phyloP scores from a whole-genome alignment of 2,888 invertebrate species.

The Chrysopilus asiliformis region DNA sequence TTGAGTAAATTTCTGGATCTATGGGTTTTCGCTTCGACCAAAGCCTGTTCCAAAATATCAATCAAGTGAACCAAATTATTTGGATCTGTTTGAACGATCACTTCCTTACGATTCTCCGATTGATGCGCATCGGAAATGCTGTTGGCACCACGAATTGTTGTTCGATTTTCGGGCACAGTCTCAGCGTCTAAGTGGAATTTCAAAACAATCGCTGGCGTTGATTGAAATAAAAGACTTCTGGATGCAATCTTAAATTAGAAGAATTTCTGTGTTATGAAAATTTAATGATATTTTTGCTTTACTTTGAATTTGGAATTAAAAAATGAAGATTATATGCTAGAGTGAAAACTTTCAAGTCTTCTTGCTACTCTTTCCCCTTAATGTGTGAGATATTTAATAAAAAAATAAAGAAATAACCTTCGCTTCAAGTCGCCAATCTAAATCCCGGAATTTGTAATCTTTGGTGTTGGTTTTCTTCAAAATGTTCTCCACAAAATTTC shows the following conservation, averaged over 20 bases:
- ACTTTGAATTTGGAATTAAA: too few relatives aligned
- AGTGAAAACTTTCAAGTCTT: too few relatives aligned
- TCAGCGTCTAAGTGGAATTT: conserved; percentile 40
- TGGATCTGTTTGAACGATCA: conserved; percentile 45
- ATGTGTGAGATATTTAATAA: not conserved
- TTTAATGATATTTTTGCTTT: too few relatives aligned
- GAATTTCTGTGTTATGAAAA: not conserved
- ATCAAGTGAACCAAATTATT: conserved; percentile 48
- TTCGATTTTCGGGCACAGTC: conserved; percentile 30
- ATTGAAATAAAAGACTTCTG: conserved; percentile 43
- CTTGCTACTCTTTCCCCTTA: not conserved
- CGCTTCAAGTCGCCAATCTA: conserved; percentile 55
- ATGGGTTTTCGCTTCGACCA: conserved; percentile 46
- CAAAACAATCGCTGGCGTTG: conserved; percentile 44
- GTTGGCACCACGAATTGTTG: conserved; percentile 17
- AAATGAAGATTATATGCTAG: too few relatives aligned
- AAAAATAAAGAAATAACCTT: conserved; percentile 31
- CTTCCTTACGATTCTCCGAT: conserved; percentile 30
- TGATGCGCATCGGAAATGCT: not conserved
- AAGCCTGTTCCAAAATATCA: conserved; percentile 46
- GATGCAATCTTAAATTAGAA: conserved; percentile 38
- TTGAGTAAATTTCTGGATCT: conserved; percentile 31
- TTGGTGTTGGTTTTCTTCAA: conserved; percentile 29
- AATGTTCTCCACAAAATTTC: conserved; percentile 28
- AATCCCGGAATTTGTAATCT: conserved; percentile 36